Percentiles rank a stretch among this genome's conserved stretches.
Conservation (phyloP, 2,888 invertebrate genomes). For the Caenorhabditis afra region DNA sequence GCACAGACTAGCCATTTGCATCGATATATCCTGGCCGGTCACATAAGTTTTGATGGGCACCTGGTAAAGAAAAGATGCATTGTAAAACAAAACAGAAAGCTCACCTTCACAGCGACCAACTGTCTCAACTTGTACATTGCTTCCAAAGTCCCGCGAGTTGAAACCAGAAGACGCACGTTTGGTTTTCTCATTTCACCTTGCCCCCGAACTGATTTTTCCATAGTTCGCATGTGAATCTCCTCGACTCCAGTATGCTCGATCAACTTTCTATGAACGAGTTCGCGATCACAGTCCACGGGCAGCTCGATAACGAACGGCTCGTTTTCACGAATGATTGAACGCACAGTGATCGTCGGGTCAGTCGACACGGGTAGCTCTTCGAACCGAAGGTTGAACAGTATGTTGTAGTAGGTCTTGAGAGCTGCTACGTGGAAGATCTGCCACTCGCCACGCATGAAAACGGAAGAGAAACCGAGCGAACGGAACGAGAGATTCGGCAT, state of each 20-base stretch:
- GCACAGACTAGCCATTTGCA: slow-evolving; percentile 58
- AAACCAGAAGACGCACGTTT: slow-evolving; percentile 52
- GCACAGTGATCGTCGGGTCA: slow-evolving; percentile 43
- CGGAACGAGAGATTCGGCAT: slow-evolving; percentile 48
- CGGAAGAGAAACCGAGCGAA: slow-evolving; percentile 45
- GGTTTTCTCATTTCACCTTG: slow-evolving; percentile 17
- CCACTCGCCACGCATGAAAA: slow-evolving; percentile 65
- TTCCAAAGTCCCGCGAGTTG: slow-evolving; percentile 63
- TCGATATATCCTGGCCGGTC: slow-evolving; percentile 54
- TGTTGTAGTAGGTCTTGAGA: slow-evolving; percentile 64
- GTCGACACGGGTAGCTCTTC: slow-evolving; percentile 66
- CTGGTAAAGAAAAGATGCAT: too few relatives aligned
- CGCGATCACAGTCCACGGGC: slow-evolving; percentile 45
- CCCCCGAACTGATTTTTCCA: slow-evolving; percentile 41
- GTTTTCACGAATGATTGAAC: slow-evolving; percentile 58
- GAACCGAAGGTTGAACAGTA: slow-evolving; percentile 66
- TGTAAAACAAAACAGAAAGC: too few relatives aligned
- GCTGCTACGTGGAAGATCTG: slow-evolving; percentile 56
- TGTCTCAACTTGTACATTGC: slow-evolving; percentile 57
- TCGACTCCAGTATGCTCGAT: slow-evolving; percentile 52
- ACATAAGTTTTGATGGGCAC: slow-evolving; percentile 58
- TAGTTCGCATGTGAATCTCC: slow-evolving; percentile 46
- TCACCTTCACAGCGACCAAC: slow-evolving; percentile 59
- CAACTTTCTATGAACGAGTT: slow-evolving; percentile 37
- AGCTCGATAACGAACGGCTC: slow-evolving; percentile 67